phyloP scores from a whole-genome alignment of 2,797 vertebrate species.

The Manis crassicaudata region DNA sequence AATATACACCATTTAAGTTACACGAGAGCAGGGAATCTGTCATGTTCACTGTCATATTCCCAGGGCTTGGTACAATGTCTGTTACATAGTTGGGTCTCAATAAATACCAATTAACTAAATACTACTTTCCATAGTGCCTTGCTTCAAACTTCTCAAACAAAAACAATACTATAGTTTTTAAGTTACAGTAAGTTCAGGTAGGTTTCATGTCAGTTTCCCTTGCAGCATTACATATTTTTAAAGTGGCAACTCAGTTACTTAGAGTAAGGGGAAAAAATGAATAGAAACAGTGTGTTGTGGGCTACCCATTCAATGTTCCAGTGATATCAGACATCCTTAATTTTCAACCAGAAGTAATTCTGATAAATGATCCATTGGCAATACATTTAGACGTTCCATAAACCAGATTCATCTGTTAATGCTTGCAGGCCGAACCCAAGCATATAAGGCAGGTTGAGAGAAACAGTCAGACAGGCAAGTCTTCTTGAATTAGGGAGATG shows the following conservation, averaged over 20 bases:
- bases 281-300: background rate
- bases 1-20: background rate
- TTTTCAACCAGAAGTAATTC: background rate
- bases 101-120: background rate
- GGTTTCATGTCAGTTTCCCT: background rate
- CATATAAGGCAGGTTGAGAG: background rate
- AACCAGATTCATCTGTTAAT: background rate
- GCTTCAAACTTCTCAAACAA: constrained; percentile 8
- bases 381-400: background rate
- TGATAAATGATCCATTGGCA: background rate
- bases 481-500: background rate
- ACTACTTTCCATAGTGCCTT: background rate
- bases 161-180: background rate
- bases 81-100: background rate
- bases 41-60: background rate
- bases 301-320: background rate
- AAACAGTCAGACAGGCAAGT: background rate
- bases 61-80: background rate
- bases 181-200: background rate
- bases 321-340: background rate
- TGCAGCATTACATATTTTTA: background rate
- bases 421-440: background rate
- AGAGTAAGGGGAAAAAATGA: background rate
- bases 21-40: background rate
- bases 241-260: background rate